Evolutionary conservation across 2,888 invertebrate genomes (phyloP).

Genomic region (Ophion slaviceki): DNA sequence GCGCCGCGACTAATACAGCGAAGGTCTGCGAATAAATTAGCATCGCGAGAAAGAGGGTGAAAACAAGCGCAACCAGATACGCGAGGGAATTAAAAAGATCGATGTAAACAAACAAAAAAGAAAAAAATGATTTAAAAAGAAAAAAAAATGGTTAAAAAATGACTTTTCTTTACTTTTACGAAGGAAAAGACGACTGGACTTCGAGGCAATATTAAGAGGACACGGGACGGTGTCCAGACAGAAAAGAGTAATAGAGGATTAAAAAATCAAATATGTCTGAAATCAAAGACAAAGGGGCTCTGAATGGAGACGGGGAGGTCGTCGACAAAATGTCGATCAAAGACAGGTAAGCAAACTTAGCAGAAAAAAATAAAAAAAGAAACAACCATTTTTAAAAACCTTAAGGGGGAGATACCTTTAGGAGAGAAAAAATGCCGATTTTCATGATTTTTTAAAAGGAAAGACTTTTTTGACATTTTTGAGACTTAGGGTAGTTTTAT

Average conservation of each 20-base stretch:
- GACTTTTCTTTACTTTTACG: background rate
- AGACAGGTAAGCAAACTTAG: conserved; percentile 44
- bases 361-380: background rate
- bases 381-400: background rate
- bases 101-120: background rate
- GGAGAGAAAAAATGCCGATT: too few relatives aligned
- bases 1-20: conserved; percentile 1
- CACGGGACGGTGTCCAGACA: background rate
- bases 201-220: background rate
- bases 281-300: conserved; percentile 29
- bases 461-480: too few relatives aligned
- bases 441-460: too few relatives aligned
- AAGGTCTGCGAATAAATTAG: conserved; percentile 8
- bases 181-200: background rate
- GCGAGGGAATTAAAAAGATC: background rate
- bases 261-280: conserved; percentile 36
- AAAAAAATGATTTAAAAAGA: background rate
- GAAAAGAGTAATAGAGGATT: background rate
- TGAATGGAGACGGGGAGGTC: conserved; percentile 24
- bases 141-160: too few relatives aligned
- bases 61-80: background rate
- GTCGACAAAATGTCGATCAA: conserved; percentile 46
- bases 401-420: background rate
- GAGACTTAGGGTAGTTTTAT: too few relatives aligned
- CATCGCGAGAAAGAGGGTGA: conserved; percentile 10